Conservation (phyloP, 2,113 vertebrate genomes). For the Nothocercus julius region DNA sequence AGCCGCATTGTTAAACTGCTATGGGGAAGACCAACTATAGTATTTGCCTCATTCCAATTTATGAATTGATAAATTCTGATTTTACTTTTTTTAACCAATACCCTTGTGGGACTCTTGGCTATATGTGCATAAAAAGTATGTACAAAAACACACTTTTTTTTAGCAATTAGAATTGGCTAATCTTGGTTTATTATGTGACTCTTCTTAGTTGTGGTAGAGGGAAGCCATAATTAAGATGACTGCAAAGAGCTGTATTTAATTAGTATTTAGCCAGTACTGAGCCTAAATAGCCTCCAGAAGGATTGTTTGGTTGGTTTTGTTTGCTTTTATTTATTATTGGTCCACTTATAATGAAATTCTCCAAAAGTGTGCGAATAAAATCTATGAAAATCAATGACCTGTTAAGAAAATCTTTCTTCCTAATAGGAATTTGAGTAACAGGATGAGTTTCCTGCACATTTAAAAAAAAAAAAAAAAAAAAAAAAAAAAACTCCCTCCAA, state of each 20-base stretch:
- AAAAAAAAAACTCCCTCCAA: neutral
- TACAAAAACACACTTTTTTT: slow-evolving; percentile 10
- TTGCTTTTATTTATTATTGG: slow-evolving; percentile 44
- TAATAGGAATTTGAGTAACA: neutral
- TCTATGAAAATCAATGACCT: slow-evolving; percentile 3
- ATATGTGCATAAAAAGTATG: neutral
- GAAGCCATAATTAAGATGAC: slow-evolving; percentile 51
- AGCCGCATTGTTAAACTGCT: neutral
- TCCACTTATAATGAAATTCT: neutral
- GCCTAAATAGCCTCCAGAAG: slow-evolving; percentile 50
- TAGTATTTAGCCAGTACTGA: slow-evolving; percentile 56
- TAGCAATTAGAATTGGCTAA: slow-evolving; percentile 48
- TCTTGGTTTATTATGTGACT: slow-evolving; percentile 33
- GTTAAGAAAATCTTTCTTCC: neutral
- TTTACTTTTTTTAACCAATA: slow-evolving; percentile 9
- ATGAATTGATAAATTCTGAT: neutral
- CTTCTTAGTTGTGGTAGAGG: slow-evolving; percentile 32
- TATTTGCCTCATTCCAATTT: neutral
- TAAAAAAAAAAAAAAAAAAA: neutral
- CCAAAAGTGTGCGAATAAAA: slow-evolving; percentile 9
- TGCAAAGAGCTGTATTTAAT: slow-evolving; percentile 58
- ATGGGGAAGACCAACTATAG: neutral
- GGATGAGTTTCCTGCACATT: neutral
- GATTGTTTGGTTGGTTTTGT: neutral
- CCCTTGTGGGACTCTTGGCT: neutral